Conservation (phyloP, 2,113 vertebrate genomes). For the Caranx melampygus region DNA sequence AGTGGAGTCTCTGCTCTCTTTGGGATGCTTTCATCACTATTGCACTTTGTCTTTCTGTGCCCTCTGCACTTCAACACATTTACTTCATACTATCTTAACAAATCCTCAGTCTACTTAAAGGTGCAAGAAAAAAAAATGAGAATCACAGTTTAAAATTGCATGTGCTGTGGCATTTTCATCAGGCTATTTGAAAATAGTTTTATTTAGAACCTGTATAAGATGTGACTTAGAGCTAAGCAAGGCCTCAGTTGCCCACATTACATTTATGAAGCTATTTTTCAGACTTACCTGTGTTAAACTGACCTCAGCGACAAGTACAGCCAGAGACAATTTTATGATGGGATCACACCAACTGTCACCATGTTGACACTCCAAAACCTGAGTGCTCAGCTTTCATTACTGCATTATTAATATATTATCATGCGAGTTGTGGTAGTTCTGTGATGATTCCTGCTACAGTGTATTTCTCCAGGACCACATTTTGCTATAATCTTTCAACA, state of each 20-base stretch:
- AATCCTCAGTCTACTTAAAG: background rate
- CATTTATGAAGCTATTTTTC: background rate
- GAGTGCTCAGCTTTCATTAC: too few species aligned
- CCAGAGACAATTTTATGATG: background rate
- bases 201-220: background rate
- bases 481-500: too few species aligned
- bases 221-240: background rate
- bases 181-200: background rate
- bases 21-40: conserved; percentile 40
- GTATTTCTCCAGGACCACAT: too few species aligned
- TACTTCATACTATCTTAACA: conserved; percentile 25
- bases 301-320: background rate
- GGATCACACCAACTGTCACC: too few species aligned
- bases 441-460: too few species aligned
- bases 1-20: conserved; percentile 27
- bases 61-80: conserved; percentile 23
- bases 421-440: too few species aligned
- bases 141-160: background rate
- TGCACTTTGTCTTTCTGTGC: conserved; percentile 40
- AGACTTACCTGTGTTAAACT: background rate
- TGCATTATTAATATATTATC: too few species aligned
- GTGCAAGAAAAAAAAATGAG: background rate
- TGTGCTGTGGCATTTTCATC: background rate
- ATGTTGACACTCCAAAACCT: too few species aligned
- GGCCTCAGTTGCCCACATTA: background rate